Conservation (phyloP, 2,113 vertebrate species). For the Nycticebus coucang region DNA sequence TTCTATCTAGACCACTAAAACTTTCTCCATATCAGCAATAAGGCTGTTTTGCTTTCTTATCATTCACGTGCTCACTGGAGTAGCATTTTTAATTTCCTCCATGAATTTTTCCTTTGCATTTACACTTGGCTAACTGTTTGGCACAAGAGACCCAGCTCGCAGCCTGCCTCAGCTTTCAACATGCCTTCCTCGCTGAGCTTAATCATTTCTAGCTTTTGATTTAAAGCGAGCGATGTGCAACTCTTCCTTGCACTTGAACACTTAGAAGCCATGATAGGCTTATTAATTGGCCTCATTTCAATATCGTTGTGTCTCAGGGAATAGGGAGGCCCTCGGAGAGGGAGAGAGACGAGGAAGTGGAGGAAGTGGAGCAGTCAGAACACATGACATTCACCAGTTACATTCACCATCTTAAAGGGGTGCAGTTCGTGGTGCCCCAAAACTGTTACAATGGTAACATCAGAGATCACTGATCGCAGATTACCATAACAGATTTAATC, state of each 20-base stretch:
- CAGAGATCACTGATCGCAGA: background rate
- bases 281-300: background rate
- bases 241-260: background rate
- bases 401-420: background rate
- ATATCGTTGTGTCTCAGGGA: background rate
- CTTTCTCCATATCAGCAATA: background rate
- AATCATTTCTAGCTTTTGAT: background rate
- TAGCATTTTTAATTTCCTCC: background rate
- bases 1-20: background rate
- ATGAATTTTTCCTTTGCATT: background rate
- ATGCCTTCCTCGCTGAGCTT: background rate
- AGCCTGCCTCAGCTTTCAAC: background rate
- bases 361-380: background rate
- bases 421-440: background rate
- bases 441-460: background rate
- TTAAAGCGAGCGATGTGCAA: background rate
- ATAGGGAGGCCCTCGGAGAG: background rate
- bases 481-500: background rate
- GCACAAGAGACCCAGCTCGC: background rate
- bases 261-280: background rate
- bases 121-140: background rate
- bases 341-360: background rate
- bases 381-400: background rate
- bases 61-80: background rate
- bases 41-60: background rate